Percentiles rank a stretch among this genome's conserved stretches.
Conservation (phyloP, 1,140 invertebrate species). For the Drosophila nannoptera region DNA sequence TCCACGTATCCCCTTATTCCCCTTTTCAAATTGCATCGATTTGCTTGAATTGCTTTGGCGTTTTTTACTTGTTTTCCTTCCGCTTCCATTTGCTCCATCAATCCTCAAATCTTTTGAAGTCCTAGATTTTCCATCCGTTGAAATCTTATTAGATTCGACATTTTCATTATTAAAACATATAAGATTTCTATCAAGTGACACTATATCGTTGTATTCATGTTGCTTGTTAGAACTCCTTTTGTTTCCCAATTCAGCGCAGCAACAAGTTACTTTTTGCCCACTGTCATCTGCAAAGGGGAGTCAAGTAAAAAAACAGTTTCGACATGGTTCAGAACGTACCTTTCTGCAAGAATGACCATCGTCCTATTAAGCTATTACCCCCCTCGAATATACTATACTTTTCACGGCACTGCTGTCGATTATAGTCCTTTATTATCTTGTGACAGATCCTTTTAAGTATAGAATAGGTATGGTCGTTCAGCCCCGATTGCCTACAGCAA, state of each 20-base stretch:
- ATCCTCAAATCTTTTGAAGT: too few species aligned
- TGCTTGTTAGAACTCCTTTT: neutral
- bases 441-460: slow-evolving; percentile 59
- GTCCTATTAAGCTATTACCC: slow-evolving; percentile 47
- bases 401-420: slow-evolving; percentile 50
- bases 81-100: too few species aligned
- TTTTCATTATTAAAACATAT: too few species aligned
- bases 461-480: slow-evolving; percentile 53
- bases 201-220: neutral
- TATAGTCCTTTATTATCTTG: slow-evolving; percentile 57
- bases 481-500: slow-evolving; percentile 24
- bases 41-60: too few species aligned
- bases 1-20: too few species aligned
- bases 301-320: neutral
- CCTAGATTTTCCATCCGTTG: too few species aligned
- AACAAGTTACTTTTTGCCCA: too few species aligned
- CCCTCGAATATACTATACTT: slow-evolving; percentile 58
- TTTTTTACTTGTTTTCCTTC: too few species aligned
- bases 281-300: slow-evolving; percentile 5
- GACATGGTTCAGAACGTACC: slow-evolving; percentile 5
- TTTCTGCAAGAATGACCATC: slow-evolving; percentile 18
- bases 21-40: too few species aligned
- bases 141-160: too few species aligned
- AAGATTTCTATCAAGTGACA: too few species aligned
- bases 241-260: neutral